Evolutionary conservation across 2,797 vertebrate genomes (phyloP), one percentile per base, ranked within the genome.

Genomic region (Microchirus variegatus): DNA sequence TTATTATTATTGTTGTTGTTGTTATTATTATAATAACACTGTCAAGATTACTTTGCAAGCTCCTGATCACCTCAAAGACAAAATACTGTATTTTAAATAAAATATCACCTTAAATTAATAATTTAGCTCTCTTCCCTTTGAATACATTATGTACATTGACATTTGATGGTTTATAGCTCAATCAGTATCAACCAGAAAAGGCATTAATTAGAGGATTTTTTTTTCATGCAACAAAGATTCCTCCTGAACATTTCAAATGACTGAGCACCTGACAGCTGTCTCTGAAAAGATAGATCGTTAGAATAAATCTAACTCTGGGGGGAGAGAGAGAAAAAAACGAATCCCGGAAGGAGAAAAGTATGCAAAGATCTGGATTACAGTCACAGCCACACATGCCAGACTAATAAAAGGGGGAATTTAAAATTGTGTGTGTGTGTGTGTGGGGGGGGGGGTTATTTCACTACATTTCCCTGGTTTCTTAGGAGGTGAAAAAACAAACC

Each of bases 201-300:
- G 48, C 43, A 31, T 79, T 80, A 77, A 86, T 83, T 77, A 59
- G 70, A 81, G 48, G 72, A 40, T 67, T 53, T 22, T 22, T 14
- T 14, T 22, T 73, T 69, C 59, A 78, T 66, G 67, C 64, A 42
- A 53, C 50, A 65, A 59, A 70, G 75, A 81, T 70, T 65, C 43
- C 79, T 77, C 59, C 53, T 19, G 37, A 67, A 69, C 78, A 79
- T 71, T 69, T 78, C 74, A 85, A 86, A 77, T 67, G 75, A 65
- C 47, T 56, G 52, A 83, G 62, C 85, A 83, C 65, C 71, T 87
- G 88, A 81, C 81, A 76, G 70, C 78, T 75, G 75, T 67, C 70
- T 89, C 61, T 0, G 42, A 78, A 75, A 75, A 65, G 50, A 79
- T 57, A 59, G 67, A 74, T 84, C 14, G 63, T 69, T 64, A 81